Base-by-base conservation (phyloP, 2,888 invertebrate genomes). In the Melanostoma mellinum region DNA sequence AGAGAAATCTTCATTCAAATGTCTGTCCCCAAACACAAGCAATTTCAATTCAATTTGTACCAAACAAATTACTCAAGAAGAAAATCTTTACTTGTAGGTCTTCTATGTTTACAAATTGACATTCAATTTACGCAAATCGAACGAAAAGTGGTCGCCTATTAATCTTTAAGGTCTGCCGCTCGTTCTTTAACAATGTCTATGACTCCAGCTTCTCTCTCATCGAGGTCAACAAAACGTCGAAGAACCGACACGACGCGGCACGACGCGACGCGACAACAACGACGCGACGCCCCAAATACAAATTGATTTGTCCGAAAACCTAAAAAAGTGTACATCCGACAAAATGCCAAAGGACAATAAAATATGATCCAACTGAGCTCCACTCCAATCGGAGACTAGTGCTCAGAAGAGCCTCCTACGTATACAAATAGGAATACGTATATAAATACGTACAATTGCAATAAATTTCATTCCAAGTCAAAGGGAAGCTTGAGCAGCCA, bases 381-480 rank as follows among this genome's bases (percentile, higher is more conserved):
- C 5, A 33, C 9, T 4, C 3, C 8, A 9, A 44, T 6, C 53
- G 50, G 48, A 35, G 10, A 4, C 33, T 10, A 6, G 8, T 10
- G 9, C 5, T n/a, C 53, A 46, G 20, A 63, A 6, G 48, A 38
- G 50, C 38, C 68, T 58, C 69, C 69, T n/a, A 63, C 58, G 50
- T 65, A 50, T 63, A 63, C 48, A 20, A 20, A 20, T 20, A 20
- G 20, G 1, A 20, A 20, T 20, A 20, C 20, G 20, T 20, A 20
- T 20, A 20, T 20, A 20, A 0, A 20, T 20, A 20, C 20, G 20
- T 20, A 30, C 30, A 60, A 53, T 36, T 75, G 71, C 63, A 81
- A 81, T 81, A 81, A 81, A 81, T 81, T 76, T 81, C 42, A 10
- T 60, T 81, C 44, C 30, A 78, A 72, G 63, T 61, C 73, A 71